Evolutionary conservation across 2,888 invertebrate species (phyloP).

Genomic region (Pterobdella sp.): DNA sequence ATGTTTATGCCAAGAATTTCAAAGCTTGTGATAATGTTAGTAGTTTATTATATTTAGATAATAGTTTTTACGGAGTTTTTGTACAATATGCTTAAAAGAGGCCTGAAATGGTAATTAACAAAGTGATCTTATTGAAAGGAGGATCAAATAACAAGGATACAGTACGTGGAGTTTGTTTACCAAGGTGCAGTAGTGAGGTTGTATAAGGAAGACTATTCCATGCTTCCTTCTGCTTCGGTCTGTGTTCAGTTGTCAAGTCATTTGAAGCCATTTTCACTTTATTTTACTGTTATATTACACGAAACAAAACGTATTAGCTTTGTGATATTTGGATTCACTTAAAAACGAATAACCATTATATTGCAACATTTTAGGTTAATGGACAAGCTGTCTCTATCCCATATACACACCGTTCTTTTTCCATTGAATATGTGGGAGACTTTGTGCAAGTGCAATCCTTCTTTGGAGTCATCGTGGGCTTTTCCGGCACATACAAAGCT

Average conservation of each 20-base stretch:
- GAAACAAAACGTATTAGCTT: too few species aligned
- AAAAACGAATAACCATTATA: too few species aligned
- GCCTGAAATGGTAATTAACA: not conserved
- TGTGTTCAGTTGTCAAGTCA: too few species aligned
- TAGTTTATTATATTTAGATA: not conserved
- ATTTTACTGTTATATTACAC: too few species aligned
- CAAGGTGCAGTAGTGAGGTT: not conserved
- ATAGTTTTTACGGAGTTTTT: not conserved
- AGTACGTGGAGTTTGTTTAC: slow-evolving; percentile 19
- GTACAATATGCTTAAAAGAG: not conserved
- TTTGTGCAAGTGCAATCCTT: slow-evolving; percentile 9
- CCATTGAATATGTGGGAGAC: slow-evolving; percentile 2
- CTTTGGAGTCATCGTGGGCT: slow-evolving; percentile 10
- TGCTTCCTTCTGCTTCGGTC: too few species aligned
- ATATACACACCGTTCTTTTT: slow-evolving; percentile 4
- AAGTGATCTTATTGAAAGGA: not conserved
- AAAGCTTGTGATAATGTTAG: not conserved
- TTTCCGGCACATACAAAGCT: not conserved
- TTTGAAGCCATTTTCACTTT: too few species aligned
- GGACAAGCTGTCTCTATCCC: not conserved
- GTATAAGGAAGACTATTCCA: slow-evolving; percentile 18
- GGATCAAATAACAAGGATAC: not conserved
- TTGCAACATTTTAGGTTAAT: slow-evolving; percentile 2
- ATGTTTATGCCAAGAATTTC: slow-evolving; percentile 16
- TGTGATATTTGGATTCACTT: too few species aligned